Conservation (phyloP, 2,113 vertebrate species). For the Rhodinocichla rosea region DNA sequence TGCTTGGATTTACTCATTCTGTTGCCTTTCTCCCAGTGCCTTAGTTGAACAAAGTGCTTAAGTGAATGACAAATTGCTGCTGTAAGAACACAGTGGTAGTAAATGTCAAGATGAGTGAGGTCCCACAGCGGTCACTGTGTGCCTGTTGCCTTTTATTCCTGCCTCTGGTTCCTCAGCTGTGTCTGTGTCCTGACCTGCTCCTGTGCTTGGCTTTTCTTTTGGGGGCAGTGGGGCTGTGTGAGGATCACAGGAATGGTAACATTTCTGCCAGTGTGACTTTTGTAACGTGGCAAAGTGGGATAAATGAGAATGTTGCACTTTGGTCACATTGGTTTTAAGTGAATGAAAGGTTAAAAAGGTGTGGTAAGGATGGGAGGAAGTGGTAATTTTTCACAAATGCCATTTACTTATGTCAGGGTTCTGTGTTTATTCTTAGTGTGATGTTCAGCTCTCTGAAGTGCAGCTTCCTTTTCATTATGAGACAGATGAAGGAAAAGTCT, state of each 20-base stretch:
- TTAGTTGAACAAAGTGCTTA: neutral
- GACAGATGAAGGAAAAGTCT: neutral
- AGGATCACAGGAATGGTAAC: neutral
- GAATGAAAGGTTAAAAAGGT: neutral
- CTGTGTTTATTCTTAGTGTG: neutral
- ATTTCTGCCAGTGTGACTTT: accelerated
- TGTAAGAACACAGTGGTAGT: neutral
- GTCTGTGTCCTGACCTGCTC: neutral
- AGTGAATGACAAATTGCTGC: neutral
- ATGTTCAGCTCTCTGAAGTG: neutral
- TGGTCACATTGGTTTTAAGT: neutral
- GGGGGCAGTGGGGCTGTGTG: accelerated
- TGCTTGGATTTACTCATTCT: neutral
- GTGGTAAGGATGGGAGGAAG: neutral
- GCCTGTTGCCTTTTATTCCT: neutral
- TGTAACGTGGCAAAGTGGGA: neutral
- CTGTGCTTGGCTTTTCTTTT: neutral
- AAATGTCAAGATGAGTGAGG: neutral
- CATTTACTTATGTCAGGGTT: neutral
- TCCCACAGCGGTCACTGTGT: neutral
- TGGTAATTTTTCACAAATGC: neutral
- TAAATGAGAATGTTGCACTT: neutral
- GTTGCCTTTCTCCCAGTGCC: neutral
- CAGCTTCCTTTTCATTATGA: neutral
- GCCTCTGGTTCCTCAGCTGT: neutral